A percentile compares a stretch with the other conserved stretches of the same genome.
These are phyloP conservation scores for Drosophila jambulina DNA, from an alignment of 1,140 invertebrate species.

Conservation along the genomic window DNA sequence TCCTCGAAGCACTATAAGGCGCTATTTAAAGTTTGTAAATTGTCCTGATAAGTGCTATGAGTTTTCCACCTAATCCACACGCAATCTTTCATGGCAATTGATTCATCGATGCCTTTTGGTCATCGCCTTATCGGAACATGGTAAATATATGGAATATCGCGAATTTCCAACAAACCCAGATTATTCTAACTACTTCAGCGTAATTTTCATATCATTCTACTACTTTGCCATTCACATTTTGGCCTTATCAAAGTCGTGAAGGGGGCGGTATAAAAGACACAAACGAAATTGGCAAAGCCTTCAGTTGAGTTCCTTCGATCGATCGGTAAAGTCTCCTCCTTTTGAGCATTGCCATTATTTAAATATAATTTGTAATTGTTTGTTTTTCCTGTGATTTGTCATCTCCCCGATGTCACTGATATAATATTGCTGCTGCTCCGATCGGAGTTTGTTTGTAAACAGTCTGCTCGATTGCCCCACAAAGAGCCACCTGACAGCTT, in stretches of 20 bases:
- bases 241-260: conserved; percentile 23
- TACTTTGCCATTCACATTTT: conserved; percentile 1
- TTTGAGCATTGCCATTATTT: background rate
- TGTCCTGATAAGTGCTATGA: conserved; percentile 30
- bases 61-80: conserved; percentile 43
- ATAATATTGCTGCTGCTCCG: background rate
- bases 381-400: conserved; percentile 4
- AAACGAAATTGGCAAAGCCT: background rate
- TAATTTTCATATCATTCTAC: conserved; percentile 52
- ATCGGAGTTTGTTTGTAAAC: conserved; percentile 44
- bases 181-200: conserved; percentile 50
- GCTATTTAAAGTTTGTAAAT: conserved; percentile 33
- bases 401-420: conserved; percentile 2
- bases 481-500: conserved; percentile 31
- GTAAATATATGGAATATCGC: conserved; percentile 31
- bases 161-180: conserved; percentile 47
- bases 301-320: conserved; percentile 24
- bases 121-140: conserved; percentile 33
- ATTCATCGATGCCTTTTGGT: conserved; percentile 53
- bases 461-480: conserved; percentile 9
- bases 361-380: background rate
- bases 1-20: conserved; percentile 24
- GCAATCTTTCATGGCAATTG: conserved; percentile 60
- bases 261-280: conserved; percentile 19
- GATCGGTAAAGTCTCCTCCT: conserved; percentile 1